Evolutionary conservation across 30 jellyfish, hydroid and myxozoan species (phyloP).

Genomic region (Hydractinia symbiolongicarpus): DNA sequence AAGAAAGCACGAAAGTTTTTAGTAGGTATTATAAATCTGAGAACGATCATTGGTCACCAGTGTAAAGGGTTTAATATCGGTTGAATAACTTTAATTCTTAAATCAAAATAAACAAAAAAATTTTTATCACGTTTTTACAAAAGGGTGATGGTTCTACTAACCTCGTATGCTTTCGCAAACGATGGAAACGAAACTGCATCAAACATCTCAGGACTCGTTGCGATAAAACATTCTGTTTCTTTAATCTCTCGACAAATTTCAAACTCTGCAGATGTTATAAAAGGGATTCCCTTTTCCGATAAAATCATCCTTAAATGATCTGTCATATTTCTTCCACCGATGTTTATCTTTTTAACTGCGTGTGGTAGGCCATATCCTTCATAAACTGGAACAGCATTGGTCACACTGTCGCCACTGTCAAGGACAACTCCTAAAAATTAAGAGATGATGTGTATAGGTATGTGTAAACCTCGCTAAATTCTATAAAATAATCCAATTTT

Average conservation of each 20-base stretch:
- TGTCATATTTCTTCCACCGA: constrained; percentile 73
- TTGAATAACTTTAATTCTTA: neutral
- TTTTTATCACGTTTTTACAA: too few species aligned
- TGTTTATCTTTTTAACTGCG: constrained; percentile 51
- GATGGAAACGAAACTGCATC: neutral
- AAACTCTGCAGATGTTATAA: constrained; percentile 75
- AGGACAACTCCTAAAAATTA: constrained; percentile 56
- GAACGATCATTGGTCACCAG: too few species aligned
- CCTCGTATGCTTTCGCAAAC: too few species aligned
- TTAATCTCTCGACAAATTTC: constrained; percentile 86
- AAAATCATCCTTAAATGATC: constrained; percentile 50
- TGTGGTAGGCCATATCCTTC: constrained; percentile 85
- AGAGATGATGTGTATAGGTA: neutral
- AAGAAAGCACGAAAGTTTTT: too few species aligned
- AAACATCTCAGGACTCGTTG: neutral
- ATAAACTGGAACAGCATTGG: constrained; percentile 72
- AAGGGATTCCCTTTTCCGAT: constrained; percentile 69
- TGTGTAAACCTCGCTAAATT: too few species aligned
- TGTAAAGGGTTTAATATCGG: neutral
- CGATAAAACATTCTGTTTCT: constrained; percentile 79
- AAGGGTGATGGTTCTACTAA: too few species aligned
- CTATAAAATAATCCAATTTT: neutral
- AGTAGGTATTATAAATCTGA: too few species aligned
- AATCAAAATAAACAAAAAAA: neutral
- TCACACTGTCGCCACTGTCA: constrained; percentile 87